Conservation (phyloP, 2,888 invertebrate species). For the Herminia tarsipennalis region DNA sequence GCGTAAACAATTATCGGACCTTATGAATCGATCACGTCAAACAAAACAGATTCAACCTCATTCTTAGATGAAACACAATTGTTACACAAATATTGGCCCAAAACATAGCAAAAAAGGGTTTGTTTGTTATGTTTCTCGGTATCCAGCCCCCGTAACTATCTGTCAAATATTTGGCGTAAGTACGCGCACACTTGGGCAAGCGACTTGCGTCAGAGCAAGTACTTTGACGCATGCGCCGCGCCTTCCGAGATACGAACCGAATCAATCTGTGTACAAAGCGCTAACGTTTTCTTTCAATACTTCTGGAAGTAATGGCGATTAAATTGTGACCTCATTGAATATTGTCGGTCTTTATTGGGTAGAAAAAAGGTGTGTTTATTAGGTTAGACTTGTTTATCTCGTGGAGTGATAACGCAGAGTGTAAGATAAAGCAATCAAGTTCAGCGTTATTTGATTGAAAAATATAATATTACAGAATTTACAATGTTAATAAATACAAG, state of each 20-base stretch:
- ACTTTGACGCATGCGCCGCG: constrained; percentile 52
- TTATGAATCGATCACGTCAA: constrained; percentile 45
- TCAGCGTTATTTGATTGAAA: no score
- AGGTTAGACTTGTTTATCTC: no score
- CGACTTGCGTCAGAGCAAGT: constrained; percentile 52
- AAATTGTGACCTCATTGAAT: no score
- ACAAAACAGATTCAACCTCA: constrained; percentile 50
- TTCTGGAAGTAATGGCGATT: constrained; percentile 50
- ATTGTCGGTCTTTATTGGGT: no score
- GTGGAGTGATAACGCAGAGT: no score
- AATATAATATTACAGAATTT: no score
- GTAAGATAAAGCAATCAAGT: no score
- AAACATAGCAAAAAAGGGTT: constrained; percentile 43
- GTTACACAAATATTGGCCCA: constrained; percentile 40
- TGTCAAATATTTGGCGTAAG: constrained; percentile 52
- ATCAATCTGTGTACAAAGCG: constrained; percentile 33
- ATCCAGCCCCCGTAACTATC: constrained; percentile 40
- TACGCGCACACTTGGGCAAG: constrained; percentile 44
- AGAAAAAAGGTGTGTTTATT: constrained; percentile 15
- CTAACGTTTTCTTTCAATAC: constrained; percentile 28
- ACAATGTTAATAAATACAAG: no score
- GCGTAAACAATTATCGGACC: constrained; percentile 41
- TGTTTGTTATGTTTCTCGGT: constrained; percentile 49
- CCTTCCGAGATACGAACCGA: constrained; percentile 39
- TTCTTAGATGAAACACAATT: constrained; percentile 33